Evolutionary conservation across 1,140 invertebrate species (phyloP), one percentile per base, ranked within the genome.

Genomic region (Choristoneura fumiferana): DNA sequence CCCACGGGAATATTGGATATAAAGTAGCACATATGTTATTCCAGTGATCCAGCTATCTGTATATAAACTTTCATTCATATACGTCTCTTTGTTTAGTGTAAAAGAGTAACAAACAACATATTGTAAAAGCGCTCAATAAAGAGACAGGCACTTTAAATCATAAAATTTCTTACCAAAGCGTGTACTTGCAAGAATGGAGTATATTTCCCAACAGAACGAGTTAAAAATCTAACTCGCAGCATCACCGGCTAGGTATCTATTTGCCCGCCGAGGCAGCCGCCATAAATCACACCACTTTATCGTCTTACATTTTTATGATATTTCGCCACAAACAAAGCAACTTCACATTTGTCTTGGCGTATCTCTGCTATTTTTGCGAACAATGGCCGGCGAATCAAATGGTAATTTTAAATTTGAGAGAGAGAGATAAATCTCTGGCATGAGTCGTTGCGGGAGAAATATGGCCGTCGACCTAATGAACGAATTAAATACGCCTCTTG

Each of bases 251-350:
- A 43, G 40, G 40, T 43, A 43, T 43, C 40, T 43, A 43, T 43
- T 43, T 43, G 54, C n/a, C 34, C 36, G 12, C 56, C 33, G 45
- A 43, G 34, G 10, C 55, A 55, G 17, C 40, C 29, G 38, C 43
- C 59, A 75, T 75, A 75, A 75, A 75, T 75, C 72, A 72, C 62
- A 57, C 55, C 72, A 75, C 72, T 75, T 75, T 75, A 75, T 75
- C 72, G 69, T 70, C 72, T 72, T 74, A 71, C 67, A 74, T 74
- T 74, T 74, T 74, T 71, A 74, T 74, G 69, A 74, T 74, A 71
- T 69, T 74, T 74, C 66, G 69, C 72, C 69, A 65, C 72, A 74
- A 74, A 74, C 72, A 74, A 74, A 71, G 72, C 62, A 63, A 65
- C 58, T 63, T 53, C 66, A 66, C 72, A 74, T 74, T 74, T 74